Base-by-base conservation (phyloP, 2,797 vertebrate genomes). In the Bovichtus variegatus region DNA sequence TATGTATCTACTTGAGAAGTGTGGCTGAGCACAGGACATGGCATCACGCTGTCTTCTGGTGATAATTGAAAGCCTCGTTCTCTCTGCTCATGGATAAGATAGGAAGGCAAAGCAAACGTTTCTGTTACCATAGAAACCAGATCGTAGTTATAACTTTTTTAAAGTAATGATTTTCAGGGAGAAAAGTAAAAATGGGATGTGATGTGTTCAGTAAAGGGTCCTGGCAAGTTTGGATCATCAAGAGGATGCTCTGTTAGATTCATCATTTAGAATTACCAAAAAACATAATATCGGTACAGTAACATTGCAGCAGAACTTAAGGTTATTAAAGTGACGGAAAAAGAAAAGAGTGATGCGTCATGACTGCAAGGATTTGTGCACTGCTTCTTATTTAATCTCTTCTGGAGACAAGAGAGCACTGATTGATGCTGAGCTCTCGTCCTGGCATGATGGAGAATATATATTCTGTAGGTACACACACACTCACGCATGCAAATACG, bases 71-170 rank as follows among this genome's bases (percentile, higher is more conserved):
- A 84, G 44, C 21, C 66, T 57, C 69, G 76, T 67, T 54, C n/a
- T 82, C 10, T 75, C 31, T 61, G 57, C 21, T 83, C 18, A 34
- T 74, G 55, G 50, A 73, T 73, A 69, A 83, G 59, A 64, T 57
- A 23, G 23, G 44, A 68, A 63, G 47, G 73, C 53, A 75, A 75
- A 68, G 54, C 81, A 59, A 81, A 87, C 71, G 72, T 88, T 84
- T 71, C 51, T 46, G 87, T 89, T 90, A 74, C 85, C 79, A 87
- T 90, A 85, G 89, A 82, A 91, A 91, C 85, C 71, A 62, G 70
- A 82, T 81, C 62, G 78, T 31, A 58, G 43, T 78, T 73, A 50
- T 71, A 61, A 76, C n/a, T 88, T 58, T 79, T 83, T 67, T 89
- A 76, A 74, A 80, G 76, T 81, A 75, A 82, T 59, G 67, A 76